phyloP scores from a whole-genome alignment of 2,888 invertebrate species.

The Standfussiana lucernea region DNA sequence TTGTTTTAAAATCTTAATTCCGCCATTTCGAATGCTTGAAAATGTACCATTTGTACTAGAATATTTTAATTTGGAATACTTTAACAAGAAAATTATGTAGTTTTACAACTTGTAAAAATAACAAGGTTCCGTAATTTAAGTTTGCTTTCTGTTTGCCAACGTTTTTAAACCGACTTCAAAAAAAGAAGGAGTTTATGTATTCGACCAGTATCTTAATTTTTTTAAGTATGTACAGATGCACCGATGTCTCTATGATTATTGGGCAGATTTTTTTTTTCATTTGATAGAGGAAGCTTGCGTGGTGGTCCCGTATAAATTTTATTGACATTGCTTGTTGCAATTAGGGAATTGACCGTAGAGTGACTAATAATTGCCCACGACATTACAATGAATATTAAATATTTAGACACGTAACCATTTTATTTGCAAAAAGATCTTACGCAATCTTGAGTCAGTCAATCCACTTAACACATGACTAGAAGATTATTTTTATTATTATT shows the following conservation, averaged over 20 bases:
- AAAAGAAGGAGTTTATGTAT: not conserved
- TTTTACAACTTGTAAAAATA: not conserved
- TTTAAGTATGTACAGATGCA: too few species aligned
- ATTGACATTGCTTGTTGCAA: not conserved
- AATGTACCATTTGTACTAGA: not conserved
- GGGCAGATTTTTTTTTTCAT: not conserved
- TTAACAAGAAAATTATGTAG: not conserved
- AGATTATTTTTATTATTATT: not conserved
- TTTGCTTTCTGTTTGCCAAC: not conserved
- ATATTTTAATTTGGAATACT: not conserved
- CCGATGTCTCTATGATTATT: too few species aligned
- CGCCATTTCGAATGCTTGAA: too few species aligned
- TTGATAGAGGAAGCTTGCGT: not conserved
- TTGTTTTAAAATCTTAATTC: not conserved
- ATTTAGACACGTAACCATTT: not conserved
- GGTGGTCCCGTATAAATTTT: not conserved
- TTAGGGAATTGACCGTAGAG: not conserved
- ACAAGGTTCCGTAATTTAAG: not conserved
- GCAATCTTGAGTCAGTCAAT: not conserved
- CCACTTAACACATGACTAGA: not conserved
- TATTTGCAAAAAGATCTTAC: not conserved
- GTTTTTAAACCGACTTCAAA: too few species aligned
- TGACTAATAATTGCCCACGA: not conserved
- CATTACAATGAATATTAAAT: conserved; percentile 6
- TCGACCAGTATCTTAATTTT: too few species aligned